phyloP scores from a whole-genome alignment of 2,888 invertebrate genomes.

The Sepiola atlantica region DNA sequence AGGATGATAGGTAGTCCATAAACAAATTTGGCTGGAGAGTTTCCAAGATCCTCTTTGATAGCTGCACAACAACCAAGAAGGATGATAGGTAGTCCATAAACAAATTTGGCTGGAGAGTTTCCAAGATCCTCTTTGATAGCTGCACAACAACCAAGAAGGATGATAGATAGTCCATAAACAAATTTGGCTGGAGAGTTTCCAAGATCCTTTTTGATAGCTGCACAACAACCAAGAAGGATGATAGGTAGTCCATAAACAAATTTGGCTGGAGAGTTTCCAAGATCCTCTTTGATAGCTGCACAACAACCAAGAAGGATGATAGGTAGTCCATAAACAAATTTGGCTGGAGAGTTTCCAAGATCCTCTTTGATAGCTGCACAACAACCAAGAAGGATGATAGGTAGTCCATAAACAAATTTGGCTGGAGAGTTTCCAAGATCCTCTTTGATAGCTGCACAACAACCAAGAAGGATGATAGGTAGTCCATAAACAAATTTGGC shows the following conservation, averaged over 20 bases:
- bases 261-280: neutral
- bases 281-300: neutral
- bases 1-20: too few species aligned
- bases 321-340: too few species aligned
- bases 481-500: too few species aligned
- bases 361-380: neutral
- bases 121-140: neutral
- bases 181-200: neutral
- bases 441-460: neutral
- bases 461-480: neutral
- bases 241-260: too few species aligned
- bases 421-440: neutral
- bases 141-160: neutral
- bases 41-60: neutral
- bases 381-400: neutral
- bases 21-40: neutral
- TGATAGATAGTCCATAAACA: too few species aligned
- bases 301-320: neutral
- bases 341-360: neutral
- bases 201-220: neutral
- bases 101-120: neutral
- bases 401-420: too few species aligned
- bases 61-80: neutral
- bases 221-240: neutral
- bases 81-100: too few species aligned